Conservation (phyloP, 2,797 vertebrate genomes). For the Pseudochirops cupreus region DNA sequence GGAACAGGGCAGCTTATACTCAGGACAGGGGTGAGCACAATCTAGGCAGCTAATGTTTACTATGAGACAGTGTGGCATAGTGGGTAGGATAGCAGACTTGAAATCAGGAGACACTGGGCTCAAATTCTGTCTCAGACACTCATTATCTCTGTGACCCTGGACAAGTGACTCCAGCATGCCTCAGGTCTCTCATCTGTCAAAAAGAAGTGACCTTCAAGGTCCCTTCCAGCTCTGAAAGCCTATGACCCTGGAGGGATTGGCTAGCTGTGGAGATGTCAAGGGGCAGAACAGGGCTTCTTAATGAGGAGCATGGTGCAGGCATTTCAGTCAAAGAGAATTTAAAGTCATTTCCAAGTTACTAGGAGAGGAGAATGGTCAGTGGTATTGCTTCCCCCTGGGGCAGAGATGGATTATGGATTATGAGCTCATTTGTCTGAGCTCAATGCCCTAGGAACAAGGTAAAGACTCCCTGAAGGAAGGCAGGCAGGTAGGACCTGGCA, state of each 20-base stretch:
- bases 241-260: neutral
- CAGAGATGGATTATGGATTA: neutral
- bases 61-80: neutral
- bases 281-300: neutral
- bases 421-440: neutral
- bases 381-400: neutral
- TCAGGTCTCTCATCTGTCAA: neutral
- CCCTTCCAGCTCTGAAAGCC: neutral
- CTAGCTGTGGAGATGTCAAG: neutral
- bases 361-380: neutral
- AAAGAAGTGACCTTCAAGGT: neutral
- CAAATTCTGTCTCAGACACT: neutral
- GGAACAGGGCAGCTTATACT: neutral
- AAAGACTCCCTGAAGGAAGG: neutral
- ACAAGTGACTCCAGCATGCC: neutral
- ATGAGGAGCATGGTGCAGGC: neutral
- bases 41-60: neutral
- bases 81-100: neutral
- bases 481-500: slow-evolving; percentile 38
- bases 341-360: neutral
- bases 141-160: neutral
- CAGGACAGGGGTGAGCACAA: neutral
- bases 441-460: neutral
- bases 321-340: neutral
- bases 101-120: neutral